Evolutionary conservation across 2,113 vertebrate species (phyloP), one percentile per base, ranked within the genome.

Genomic region (Panurus biarmicus): DNA sequence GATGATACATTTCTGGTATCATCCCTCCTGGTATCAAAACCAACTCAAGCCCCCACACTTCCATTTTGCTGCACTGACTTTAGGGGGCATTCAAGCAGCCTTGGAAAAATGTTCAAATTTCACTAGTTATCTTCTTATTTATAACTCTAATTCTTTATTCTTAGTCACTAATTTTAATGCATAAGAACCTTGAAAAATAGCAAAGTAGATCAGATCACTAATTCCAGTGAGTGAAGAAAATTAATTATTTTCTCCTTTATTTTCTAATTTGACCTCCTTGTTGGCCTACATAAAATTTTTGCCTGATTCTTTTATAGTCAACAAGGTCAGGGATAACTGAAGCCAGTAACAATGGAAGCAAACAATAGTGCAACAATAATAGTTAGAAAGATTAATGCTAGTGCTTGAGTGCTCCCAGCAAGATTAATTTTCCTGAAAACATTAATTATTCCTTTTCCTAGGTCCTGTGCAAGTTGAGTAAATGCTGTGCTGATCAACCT

Each of bases 161-260:
- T 71, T 94, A 67, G 66, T 85, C 78, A 40, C 5, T 60, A 48
- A 48, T 81, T 84, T 79, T 51, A 67, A 85, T 89, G n/a, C 35
- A 62, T 90, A 71, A 94, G 75, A 91, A 78, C 72, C 65, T 92
- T 94, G 89, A 96, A 84, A 45, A 88, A 42, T 20, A 81, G 61
- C 51, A 89, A 96, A 96, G 92, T 94, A 92, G 94, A 96, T 95
- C 95, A 97, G 66, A 92, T 79, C 89, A 84, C 56, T 87, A 91
- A 96, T 92, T 90, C 77, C 92, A 90, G 42, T 62, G 71, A 96
- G 87, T 74, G 85, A 91, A 82, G 54, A 79, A 79, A 82, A 78
- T 24, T 11, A 78, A 65, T 79, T 89, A 82, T 88, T 92, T 95
- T 90, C 90, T 75, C 40, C 19, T 61, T 10, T 74, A 31, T 91